These are phyloP conservation scores for Lasius platythorax DNA, from an alignment of 2,888 invertebrate genomes.

Conservation along the genomic window DNA sequence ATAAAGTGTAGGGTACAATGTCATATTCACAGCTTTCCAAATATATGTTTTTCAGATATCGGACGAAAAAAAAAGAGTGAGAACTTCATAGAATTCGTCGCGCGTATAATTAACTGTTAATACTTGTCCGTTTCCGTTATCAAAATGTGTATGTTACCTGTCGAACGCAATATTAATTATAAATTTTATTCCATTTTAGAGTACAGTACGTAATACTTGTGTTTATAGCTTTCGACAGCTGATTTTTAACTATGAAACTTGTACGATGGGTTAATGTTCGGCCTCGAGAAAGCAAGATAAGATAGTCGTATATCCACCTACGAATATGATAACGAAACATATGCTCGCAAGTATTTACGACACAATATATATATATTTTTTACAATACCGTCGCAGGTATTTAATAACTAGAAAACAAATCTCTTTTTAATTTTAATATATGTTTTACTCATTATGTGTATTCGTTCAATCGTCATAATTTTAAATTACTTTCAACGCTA, in stretches of 20 bases:
- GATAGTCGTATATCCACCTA: background rate
- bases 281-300: slow-evolving; percentile 36
- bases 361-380: background rate
- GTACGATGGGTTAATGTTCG: slow-evolving; percentile 45
- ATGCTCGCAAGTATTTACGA: slow-evolving; percentile 3
- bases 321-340: slow-evolving; percentile 47
- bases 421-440: background rate
- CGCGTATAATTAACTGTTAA: background rate
- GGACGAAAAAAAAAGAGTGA: background rate
- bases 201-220: background rate
- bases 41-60: background rate
- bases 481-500: slow-evolving; percentile 15
- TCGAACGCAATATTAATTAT: slow-evolving; percentile 6
- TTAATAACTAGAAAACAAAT: slow-evolving; percentile 12
- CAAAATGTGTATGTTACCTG: background rate
- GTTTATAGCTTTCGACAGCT: slow-evolving; percentile 12
- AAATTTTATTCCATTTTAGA: background rate
- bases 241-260: background rate
- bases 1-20: slow-evolving; percentile 46
- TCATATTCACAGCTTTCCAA: slow-evolving; percentile 22
- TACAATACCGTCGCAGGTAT: slow-evolving; percentile 13
- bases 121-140: background rate
- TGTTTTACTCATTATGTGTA: background rate
- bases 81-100: background rate
- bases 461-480: background rate